Evolutionary conservation across 1,140 invertebrate genomes (phyloP), one percentile per base, ranked within the genome.

Genomic region (Archivesica marissinica): DNA sequence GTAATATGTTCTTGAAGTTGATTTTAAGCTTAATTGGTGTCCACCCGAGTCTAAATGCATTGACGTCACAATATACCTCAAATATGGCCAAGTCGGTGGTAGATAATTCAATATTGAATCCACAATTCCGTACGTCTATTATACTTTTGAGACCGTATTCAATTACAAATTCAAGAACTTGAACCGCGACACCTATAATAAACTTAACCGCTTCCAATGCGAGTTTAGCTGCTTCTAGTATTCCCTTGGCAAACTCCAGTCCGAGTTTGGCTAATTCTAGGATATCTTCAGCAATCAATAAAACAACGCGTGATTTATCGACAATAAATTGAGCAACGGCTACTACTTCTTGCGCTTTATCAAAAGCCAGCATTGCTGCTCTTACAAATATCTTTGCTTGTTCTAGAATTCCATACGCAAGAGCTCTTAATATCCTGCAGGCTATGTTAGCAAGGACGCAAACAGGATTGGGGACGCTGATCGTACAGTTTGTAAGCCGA

Each of bases 281-380:
- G 0, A 61, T 66, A 17, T 68, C 80, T 61, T 86, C 72, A 17
- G 85, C 87, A 38, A 87, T 20, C 28, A 20, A 17, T 23, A 88
- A 50, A 35, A 85, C 68, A 47, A 87, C 68, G 25, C 85, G 54
- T 30, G 85, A 88, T 54, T 86, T 88, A 47, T 88, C 87, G 1
- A 88, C 85, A 4, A 72, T 44, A 56, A 87, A 38, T 17, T 86
- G 80, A 7, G 87, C 72, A 28, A 64, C 66, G 3, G 66, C 39
- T 0, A 88, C 75, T 3, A 33, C 52, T 15, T 15, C n/a, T 74
- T 85, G 66, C 2, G 87, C 87, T 23, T 59, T 23, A 70, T 84
- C 85, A 33, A 80, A 59, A 1, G 76, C 59, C 0, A 85, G 0
- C 54, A 87, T 64, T 23, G 82, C 61, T 6, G 77, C 28, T 39